These are phyloP conservation scores for Zonotrichia albicollis DNA, from an alignment of 2,797 vertebrate species.

Conservation along the genomic window DNA sequence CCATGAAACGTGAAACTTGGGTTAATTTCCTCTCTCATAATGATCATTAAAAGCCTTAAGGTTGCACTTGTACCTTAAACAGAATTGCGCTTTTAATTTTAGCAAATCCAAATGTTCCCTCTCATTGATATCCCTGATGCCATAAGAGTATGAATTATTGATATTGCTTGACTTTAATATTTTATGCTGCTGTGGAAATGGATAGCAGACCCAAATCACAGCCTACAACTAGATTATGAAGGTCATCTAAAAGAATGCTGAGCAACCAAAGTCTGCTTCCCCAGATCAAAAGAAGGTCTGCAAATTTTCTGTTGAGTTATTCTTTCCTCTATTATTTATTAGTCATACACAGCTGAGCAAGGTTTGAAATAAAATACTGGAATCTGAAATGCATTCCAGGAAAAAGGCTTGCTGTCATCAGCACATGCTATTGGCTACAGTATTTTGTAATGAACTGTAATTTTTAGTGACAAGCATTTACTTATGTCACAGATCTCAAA, in stretches of 20 bases:
- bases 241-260: slow-evolving; percentile 44
- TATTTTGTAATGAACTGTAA: slow-evolving; percentile 39
- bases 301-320: slow-evolving; percentile 54
- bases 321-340: slow-evolving; percentile 62
- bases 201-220: slow-evolving; percentile 46
- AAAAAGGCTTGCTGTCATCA: slow-evolving; percentile 56
- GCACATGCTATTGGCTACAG: slow-evolving; percentile 22
- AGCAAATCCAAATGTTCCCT: slow-evolving; percentile 21
- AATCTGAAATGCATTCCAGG: slow-evolving; percentile 48
- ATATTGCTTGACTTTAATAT: slow-evolving; percentile 58
- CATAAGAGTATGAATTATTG: slow-evolving; percentile 60
- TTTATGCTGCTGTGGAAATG: slow-evolving; percentile 48
- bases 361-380: slow-evolving; percentile 49
- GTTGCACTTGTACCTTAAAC: not conserved
- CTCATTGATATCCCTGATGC: not conserved
- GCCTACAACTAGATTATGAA: slow-evolving; percentile 37
- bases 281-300: slow-evolving; percentile 51
- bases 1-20: slow-evolving; percentile 9
- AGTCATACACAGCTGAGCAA: slow-evolving; percentile 37
- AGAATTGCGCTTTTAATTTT: slow-evolving; percentile 43
- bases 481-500: slow-evolving; percentile 28
- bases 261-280: slow-evolving; percentile 21
- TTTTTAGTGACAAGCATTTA: slow-evolving; percentile 47
- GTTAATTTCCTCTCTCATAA: slow-evolving; percentile 14
- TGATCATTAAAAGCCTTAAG: slow-evolving; percentile 28